Evolutionary conservation across 1,140 invertebrate species (phyloP).

Genomic region (Diabrotica virgifera): DNA sequence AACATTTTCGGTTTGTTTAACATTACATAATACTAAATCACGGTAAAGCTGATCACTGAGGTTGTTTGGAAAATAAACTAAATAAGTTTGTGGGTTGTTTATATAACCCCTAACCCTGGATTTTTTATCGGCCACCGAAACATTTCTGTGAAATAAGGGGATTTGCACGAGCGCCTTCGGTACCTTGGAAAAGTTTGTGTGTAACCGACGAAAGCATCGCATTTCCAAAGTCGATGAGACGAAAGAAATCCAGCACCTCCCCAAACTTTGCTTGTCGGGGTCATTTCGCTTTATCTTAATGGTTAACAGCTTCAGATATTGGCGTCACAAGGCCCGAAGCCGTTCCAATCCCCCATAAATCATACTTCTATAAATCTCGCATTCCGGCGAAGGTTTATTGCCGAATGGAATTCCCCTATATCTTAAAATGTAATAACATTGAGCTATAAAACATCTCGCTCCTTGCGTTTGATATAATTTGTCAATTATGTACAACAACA

Average conservation of each 20-base stretch:
- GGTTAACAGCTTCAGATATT: conserved; percentile 20
- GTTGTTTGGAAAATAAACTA: not conserved
- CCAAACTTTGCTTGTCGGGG: conserved; percentile 14
- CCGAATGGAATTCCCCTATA: conserved; percentile 27
- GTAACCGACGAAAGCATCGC: conserved; percentile 6
- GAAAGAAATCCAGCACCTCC: conserved; percentile 6
- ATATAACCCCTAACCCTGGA: not conserved
- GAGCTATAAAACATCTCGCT: conserved; percentile 24
- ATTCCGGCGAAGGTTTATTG: conserved; percentile 33
- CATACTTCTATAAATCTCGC: conserved; percentile 35
- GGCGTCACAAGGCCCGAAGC: conserved; percentile 11
- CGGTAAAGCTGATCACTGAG: too few relatives aligned
- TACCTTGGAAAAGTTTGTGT: not conserved
- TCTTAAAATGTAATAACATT: conserved; percentile 31
- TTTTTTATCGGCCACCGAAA: not conserved
- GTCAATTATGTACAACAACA: conserved; percentile 25
- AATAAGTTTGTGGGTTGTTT: not conserved
- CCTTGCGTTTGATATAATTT: conserved; percentile 32
- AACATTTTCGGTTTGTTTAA: too few relatives aligned
- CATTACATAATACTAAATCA: too few relatives aligned
- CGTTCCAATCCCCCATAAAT: conserved; percentile 23
- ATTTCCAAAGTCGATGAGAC: conserved; percentile 11
- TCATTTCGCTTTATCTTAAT: conserved; percentile 22
- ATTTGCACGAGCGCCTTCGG: not conserved
- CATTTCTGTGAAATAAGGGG: conserved; percentile 2